Conservation (phyloP, 2,797 vertebrate species). For the Paramormyrops hopkinsi region DNA sequence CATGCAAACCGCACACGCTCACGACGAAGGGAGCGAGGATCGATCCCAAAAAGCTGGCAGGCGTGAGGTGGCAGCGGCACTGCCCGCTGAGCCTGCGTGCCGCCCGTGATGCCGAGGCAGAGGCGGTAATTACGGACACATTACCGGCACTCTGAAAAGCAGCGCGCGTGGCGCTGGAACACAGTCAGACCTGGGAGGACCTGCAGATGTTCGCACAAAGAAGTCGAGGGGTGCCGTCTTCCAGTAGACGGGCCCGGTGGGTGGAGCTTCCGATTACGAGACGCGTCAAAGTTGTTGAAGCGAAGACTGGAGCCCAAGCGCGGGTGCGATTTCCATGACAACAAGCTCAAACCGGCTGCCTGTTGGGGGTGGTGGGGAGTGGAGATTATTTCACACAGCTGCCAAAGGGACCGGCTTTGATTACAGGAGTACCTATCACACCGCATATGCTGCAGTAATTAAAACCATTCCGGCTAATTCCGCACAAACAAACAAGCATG, state of each 20-base stretch:
- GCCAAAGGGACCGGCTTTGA: constrained; percentile 39
- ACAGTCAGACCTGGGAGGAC: not conserved
- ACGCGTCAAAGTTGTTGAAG: not conserved
- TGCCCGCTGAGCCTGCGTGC: not conserved
- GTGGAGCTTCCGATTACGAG: not conserved
- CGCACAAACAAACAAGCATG: constrained; percentile 43
- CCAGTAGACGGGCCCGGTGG: not conserved
- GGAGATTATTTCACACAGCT: constrained; percentile 37
- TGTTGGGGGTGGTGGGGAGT: constrained; percentile 21
- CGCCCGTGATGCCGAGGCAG: not conserved
- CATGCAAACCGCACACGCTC: not conserved
- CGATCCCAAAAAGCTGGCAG: not conserved
- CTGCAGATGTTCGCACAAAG: constrained; percentile 6
- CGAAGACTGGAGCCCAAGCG: not conserved
- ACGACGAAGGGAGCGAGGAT: not conserved
- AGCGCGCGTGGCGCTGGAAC: not conserved
- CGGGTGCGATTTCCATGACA: constrained; percentile 26
- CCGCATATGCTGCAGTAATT: constrained; percentile 41
- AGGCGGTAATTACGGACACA: not conserved
- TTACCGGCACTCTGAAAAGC: not conserved
- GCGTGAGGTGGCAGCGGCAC: not conserved
- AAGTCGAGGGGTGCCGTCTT: not conserved
- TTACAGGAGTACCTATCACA: constrained; percentile 44
- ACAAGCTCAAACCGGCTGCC: constrained; percentile 35
- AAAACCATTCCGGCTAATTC: constrained; percentile 45